A percentile compares a stretch with the other conserved stretches of the same genome.
Conservation (phyloP, 2,113 vertebrate genomes). For the Machaerirhynchus nigripectus region DNA sequence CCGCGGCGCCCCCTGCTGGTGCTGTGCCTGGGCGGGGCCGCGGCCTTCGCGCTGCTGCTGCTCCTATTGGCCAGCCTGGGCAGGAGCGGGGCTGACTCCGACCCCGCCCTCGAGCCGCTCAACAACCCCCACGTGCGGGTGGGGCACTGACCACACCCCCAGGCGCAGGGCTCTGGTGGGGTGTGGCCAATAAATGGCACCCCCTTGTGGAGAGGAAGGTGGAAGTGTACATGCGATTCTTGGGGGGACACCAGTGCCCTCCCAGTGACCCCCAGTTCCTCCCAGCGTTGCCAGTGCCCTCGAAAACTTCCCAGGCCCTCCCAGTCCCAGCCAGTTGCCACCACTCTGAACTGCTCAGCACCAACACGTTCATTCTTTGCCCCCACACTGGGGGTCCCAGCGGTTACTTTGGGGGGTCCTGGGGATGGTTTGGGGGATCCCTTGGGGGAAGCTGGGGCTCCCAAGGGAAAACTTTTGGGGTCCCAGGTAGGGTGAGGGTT, state of each 20-base stretch:
- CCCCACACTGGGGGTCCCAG: not conserved
- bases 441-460: not conserved
- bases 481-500: not conserved
- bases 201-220: not conserved
- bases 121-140: not conserved
- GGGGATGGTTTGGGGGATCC: not conserved
- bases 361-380: not conserved
- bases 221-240: rapidly evolving
- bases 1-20: not conserved
- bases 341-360: not conserved
- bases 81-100: not conserved
- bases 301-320: not conserved
- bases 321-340: not conserved
- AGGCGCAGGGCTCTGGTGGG: rapidly evolving
- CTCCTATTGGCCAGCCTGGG: not conserved
- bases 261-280: no score
- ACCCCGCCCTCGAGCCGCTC: not conserved
- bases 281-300: not conserved
- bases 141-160: not conserved
- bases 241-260: not conserved
- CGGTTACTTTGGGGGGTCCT: not conserved
- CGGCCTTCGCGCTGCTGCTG: not conserved
- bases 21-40: not conserved
- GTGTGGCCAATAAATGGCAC: not conserved
- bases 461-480: no score